Conservation (phyloP, 2,113 vertebrate genomes). For the Stomatorhinus ivindoensis region DNA sequence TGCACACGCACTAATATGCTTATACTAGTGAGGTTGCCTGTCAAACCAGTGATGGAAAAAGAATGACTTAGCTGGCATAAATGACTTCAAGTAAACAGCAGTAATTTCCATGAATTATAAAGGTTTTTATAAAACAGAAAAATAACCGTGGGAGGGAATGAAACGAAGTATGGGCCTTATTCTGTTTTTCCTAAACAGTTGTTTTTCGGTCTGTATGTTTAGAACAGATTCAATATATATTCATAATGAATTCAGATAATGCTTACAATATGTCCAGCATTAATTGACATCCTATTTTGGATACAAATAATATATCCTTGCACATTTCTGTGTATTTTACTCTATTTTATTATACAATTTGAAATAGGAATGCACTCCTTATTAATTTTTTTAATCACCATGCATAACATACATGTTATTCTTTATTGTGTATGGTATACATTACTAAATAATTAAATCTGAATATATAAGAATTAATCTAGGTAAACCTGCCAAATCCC, state of each 20-base stretch:
- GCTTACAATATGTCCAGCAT: background rate
- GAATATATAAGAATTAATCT: background rate
- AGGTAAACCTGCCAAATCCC: background rate
- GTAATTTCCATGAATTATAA: background rate
- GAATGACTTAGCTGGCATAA: background rate
- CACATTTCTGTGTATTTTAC: background rate
- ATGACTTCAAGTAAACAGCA: background rate
- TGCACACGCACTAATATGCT: background rate
- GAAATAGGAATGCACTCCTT: background rate
- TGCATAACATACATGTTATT: background rate
- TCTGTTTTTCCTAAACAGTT: background rate
- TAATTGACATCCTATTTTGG: background rate
- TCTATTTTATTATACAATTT: background rate
- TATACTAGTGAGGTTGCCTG: background rate
- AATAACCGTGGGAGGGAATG: background rate
- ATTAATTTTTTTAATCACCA: background rate
- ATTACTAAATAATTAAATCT: background rate
- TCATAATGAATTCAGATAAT: background rate
- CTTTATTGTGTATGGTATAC: background rate
- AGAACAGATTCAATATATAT: background rate
- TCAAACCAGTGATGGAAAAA: background rate
- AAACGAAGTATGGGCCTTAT: background rate
- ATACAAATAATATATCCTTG: background rate
- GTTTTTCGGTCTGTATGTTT: background rate
- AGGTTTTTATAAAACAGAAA: background rate